Evolutionary conservation across 2,797 vertebrate genomes (phyloP).

Genomic region (Lateolabrax maculatus): DNA sequence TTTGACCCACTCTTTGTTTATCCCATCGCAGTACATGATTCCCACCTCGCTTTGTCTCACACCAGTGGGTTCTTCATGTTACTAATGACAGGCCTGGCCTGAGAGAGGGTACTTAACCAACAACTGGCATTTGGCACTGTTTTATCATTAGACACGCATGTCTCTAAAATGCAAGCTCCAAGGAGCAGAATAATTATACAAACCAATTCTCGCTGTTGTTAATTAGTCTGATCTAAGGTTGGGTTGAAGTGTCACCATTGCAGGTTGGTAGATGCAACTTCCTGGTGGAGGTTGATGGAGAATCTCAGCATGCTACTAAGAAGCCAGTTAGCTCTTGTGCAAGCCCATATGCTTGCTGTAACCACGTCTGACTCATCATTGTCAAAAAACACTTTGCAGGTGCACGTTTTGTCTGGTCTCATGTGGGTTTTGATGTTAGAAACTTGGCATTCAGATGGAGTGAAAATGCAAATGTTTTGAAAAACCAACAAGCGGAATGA

Average conservation of each 20-base stretch:
- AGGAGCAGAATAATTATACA: slow-evolving; percentile 82
- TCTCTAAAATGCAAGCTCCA: slow-evolving; percentile 79
- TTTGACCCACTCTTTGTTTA: slow-evolving; percentile 82
- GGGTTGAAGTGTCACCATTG: slow-evolving; percentile 57
- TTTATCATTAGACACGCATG: slow-evolving; percentile 84
- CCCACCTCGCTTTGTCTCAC: slow-evolving; percentile 70
- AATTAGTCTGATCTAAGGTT: slow-evolving; percentile 79
- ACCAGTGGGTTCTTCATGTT: slow-evolving; percentile 73
- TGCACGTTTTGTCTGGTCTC: slow-evolving; percentile 61
- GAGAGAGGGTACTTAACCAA: slow-evolving; percentile 78
- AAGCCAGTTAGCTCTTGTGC: slow-evolving; percentile 58
- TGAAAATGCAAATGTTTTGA: background rate
- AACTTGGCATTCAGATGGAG: slow-evolving; percentile 28
- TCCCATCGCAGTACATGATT: slow-evolving; percentile 70
- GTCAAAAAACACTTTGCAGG: slow-evolving; percentile 64
- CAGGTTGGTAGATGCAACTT: slow-evolving; percentile 68
- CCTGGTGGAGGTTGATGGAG: slow-evolving; percentile 74
- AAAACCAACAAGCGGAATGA: background rate
- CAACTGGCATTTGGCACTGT: slow-evolving; percentile 79
- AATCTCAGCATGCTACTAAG: slow-evolving; percentile 71
- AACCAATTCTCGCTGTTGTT: slow-evolving; percentile 77
- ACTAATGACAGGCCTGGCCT: slow-evolving; percentile 74
- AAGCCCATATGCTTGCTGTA: slow-evolving; percentile 66
- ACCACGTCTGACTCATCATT: slow-evolving; percentile 68
- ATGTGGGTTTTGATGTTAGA: slow-evolving; percentile 33